Base-by-base conservation (phyloP, 2,113 vertebrate genomes). In the Perca schrenkii region DNA sequence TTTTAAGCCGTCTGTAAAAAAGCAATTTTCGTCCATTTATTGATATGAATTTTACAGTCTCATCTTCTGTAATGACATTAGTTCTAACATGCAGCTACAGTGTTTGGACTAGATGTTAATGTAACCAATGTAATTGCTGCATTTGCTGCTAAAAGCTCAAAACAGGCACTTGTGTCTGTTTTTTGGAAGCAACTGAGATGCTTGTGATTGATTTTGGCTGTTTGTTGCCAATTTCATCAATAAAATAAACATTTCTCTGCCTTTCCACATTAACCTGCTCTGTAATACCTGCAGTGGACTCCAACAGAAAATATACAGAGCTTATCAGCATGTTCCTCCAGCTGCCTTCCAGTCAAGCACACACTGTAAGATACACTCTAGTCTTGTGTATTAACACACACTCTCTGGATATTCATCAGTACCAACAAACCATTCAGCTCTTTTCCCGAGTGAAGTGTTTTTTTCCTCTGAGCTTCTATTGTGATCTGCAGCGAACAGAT, bases 401-500 rank as follows among this genome's bases (percentile, higher is more conserved):
- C 56, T 74, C 73, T 85, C 64, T 46, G 66, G 82, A 84, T 86
- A 77, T 87, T 80, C 74, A 82, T 90, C 78, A 68, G 76, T 14
- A 22, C 50, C 61, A 69, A 67, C 77, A 58, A 73, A 13, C 52
- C 43, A n/a, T 53, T 79, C 70, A 75, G 57, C 68, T 49, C 77
- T 81, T 78, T 57, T 58, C 36, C 61, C 2, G 16, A 52, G 52
- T 56, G 68, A 74, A 25, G 21, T 31, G 28, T 70, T 80, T 68
- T 80, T 50, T 25, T 46, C 21, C 60, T 63, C 75, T 53, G 34
- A 86, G 62, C 67, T 56, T 61, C 86, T 53, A 60, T 82, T 87
- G 84, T 81, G 82, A 88, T 82, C 76, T 85, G 67, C 77, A 75
- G 58, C 6, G 4, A 60, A 36, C 12, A 88, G 90, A 93, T 93